Evolutionary conservation across 2,113 vertebrate species (phyloP).

Genomic region (Toxostoma redivivum): DNA sequence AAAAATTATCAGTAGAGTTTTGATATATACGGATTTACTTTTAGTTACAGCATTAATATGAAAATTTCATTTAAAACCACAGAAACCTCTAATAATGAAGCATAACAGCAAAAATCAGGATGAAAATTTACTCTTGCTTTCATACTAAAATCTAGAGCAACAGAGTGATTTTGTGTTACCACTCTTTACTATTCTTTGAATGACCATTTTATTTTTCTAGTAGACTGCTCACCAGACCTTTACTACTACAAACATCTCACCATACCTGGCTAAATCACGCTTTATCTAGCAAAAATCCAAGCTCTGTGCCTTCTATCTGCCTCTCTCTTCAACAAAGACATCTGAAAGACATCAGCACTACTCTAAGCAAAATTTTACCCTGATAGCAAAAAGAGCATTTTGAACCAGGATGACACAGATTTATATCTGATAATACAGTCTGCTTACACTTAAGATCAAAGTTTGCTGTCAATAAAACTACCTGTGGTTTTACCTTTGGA

Average conservation of each 20-base stretch:
- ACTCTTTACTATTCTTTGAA: background rate
- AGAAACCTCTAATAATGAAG: background rate
- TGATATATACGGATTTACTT: background rate
- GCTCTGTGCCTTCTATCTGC: background rate
- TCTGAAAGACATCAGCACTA: background rate
- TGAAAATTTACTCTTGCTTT: background rate
- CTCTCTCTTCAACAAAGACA: background rate
- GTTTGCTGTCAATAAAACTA: background rate
- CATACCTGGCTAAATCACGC: background rate
- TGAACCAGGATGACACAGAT: background rate
- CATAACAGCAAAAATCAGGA: background rate
- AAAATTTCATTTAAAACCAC: background rate
- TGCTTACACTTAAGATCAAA: background rate
- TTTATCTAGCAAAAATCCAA: background rate
- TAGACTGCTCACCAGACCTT: background rate
- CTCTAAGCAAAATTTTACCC: background rate
- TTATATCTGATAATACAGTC: background rate
- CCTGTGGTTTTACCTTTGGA: constrained; percentile 76
- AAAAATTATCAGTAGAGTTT: background rate
- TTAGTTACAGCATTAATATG: background rate
- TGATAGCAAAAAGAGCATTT: background rate
- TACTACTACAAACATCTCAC: background rate
- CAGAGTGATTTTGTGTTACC: background rate
- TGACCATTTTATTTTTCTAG: background rate
- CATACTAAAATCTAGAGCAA: background rate